Conservation (phyloP, 1,140 invertebrate species). For the Rhopalosiphum maidis region DNA sequence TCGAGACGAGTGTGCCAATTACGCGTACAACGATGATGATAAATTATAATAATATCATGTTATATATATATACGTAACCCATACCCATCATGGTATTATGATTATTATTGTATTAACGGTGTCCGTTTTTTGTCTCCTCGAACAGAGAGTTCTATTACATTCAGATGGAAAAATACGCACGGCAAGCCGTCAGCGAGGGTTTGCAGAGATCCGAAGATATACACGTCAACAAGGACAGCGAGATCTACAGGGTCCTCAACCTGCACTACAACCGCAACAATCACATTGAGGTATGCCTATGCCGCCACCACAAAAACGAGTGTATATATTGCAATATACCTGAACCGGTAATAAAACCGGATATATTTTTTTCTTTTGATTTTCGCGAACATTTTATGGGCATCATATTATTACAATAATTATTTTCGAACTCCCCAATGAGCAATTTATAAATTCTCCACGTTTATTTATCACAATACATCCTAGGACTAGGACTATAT, state of each 20-base stretch:
- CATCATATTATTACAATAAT: neutral
- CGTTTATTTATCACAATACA: too few relatives aligned
- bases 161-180: constrained; percentile 99
- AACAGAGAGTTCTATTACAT: constrained; percentile 99
- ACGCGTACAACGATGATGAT: neutral
- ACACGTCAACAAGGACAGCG: constrained; percentile 91
- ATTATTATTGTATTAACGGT: constrained; percentile 30
- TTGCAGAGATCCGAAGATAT: constrained; percentile 92
- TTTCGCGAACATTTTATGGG: neutral
- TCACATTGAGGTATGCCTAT: constrained; percentile 94
- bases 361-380: neutral
- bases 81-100: too few relatives aligned
- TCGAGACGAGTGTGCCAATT: neutral
- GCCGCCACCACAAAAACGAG: neutral
- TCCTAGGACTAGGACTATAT: neutral
- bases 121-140: constrained; percentile 60
- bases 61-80: neutral
- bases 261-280: constrained; percentile 99
- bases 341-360: neutral
- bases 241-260: constrained; percentile 97
- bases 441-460: neutral
- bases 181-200: constrained; percentile 96
- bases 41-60: neutral
- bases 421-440: neutral
- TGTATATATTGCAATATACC: neutral